phyloP scores from a whole-genome alignment of 1,140 invertebrate genomes.

The Choristoneura fumiferana region DNA sequence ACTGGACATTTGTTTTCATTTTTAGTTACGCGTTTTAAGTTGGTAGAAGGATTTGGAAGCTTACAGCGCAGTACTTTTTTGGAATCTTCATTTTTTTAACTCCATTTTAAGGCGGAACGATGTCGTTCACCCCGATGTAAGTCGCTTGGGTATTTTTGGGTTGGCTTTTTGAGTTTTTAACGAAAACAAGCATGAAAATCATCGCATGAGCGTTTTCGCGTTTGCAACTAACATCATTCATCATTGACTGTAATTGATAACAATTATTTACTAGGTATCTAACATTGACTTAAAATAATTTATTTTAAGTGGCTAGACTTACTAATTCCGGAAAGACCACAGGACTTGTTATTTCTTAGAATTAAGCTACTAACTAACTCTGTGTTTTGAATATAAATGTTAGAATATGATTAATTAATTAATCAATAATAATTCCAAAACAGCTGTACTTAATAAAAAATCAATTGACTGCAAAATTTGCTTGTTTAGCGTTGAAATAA shows the following conservation, averaged over 20 bases:
- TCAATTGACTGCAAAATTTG: too few species aligned
- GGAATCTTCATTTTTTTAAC: conserved; percentile 28
- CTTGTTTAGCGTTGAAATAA: too few species aligned
- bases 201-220: neutral
- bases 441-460: too few species aligned
- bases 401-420: too few species aligned
- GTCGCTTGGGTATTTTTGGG: conserved; percentile 43
- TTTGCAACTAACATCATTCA: neutral
- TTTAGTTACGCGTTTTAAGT: conserved; percentile 43
- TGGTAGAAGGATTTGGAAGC: conserved; percentile 37
- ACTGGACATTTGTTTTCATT: conserved; percentile 38
- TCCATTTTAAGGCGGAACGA: conserved; percentile 37
- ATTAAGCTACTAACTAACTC: too few species aligned
- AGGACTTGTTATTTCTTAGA: too few species aligned
- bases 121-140: conserved; percentile 73
- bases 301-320: too few species aligned
- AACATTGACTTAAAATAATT: too few species aligned
- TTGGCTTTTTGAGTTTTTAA: conserved; percentile 18
- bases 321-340: too few species aligned
- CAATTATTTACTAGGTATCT: neutral
- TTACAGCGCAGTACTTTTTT: conserved; percentile 36
- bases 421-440: too few species aligned
- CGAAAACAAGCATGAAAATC: neutral
- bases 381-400: too few species aligned
- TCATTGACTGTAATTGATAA: neutral